Conservation (phyloP, 2,797 vertebrate species). For the Eupleurogrammus muticus region DNA sequence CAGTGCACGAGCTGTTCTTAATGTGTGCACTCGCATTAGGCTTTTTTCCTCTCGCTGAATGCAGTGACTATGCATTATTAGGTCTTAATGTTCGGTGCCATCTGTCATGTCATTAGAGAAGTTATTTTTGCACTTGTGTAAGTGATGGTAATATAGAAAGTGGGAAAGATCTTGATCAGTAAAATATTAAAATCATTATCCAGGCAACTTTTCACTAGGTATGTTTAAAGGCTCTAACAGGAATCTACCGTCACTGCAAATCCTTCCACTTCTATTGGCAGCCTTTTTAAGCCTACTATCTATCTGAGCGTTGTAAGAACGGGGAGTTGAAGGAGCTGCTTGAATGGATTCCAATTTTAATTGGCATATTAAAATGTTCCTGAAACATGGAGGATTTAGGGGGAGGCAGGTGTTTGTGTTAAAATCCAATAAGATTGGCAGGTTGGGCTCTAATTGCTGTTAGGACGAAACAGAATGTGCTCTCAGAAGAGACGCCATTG, state of each 20-base stretch:
- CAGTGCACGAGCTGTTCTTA: conserved; percentile 1
- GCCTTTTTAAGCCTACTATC: background rate
- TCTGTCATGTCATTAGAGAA: conserved; percentile 13
- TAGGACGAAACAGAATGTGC: background rate
- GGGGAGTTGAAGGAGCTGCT: conserved; percentile 8
- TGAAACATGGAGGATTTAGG: background rate
- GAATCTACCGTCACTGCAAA: background rate
- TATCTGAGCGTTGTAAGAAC: background rate
- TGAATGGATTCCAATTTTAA: background rate
- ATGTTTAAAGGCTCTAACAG: background rate
- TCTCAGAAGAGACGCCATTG: too few species aligned
- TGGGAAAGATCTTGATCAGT: too few species aligned
- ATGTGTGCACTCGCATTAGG: background rate
- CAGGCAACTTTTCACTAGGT: background rate
- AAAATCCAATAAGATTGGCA: background rate
- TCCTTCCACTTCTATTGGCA: background rate
- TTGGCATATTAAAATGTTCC: conserved; percentile 1
- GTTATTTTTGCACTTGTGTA: background rate
- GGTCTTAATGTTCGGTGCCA: background rate
- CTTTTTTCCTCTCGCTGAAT: conserved; percentile 13
- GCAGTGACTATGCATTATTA: conserved; percentile 9
- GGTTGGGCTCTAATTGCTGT: background rate
- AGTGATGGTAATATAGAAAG: background rate
- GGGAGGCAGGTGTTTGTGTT: background rate
- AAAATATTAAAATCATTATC: background rate